Evolutionary conservation across 2,888 invertebrate species (phyloP), one percentile per base, ranked within the genome.

Genomic region (Thysanoteuthis rhombus): DNA sequence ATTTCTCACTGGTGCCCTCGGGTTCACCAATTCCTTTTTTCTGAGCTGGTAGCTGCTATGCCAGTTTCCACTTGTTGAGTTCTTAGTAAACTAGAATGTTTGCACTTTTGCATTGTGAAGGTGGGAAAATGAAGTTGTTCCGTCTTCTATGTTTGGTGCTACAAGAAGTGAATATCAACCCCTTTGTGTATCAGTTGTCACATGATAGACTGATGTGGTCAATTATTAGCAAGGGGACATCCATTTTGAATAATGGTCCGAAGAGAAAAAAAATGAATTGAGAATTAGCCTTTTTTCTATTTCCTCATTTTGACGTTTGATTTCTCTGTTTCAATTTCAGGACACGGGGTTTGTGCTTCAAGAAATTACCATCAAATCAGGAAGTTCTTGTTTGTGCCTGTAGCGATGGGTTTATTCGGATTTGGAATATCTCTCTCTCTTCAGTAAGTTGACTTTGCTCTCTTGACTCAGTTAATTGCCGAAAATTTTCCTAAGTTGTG

Each of bases 331-430:
- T 36, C 32, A 93, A 28, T 93, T 90, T 47, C 94, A 95, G 95
- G 93, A 94, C 95, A 19, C 94, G 95, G 92, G 95, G 95, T 90
- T 42, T 96, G 38, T 93, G 94, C 90, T 92, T 94, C 38, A 92
- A 93, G n/a, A 89, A 92, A 19, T 94, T 94, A 22, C 93, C 93
- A 22, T n/a, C 93, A 36, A 42, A 94, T 25, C 91, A 89, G 93
- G 94, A 95, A 45, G 92, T 96, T 19, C 94, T 97, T 39, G 95
- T 96, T 16, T 98, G 98, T 58, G 98, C 98, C 38, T 98, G 98
- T 16, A 99, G 98, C 97, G 98, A 98, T 94, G 99, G 99, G 0
- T 98, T 98, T 96, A 97, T 99, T 92, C 98, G 98, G 97, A 97
- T 98, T 0, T 99, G 98, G 98, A 97, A 96, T 94, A 96, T 97